Conservation (phyloP, 2,888 invertebrate genomes). For the Diplolepis rosae region DNA sequence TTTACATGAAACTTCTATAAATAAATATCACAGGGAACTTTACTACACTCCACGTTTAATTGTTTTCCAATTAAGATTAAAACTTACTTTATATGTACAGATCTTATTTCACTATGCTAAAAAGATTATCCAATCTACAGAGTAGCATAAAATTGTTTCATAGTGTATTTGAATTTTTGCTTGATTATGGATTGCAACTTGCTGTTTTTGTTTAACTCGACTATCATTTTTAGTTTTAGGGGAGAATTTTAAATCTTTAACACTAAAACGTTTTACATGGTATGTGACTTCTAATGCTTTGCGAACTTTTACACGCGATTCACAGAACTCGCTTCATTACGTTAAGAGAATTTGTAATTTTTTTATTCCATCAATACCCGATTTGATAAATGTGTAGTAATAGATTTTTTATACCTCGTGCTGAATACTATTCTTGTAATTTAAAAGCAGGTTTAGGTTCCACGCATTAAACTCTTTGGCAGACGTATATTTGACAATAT, state of each 20-base stretch:
- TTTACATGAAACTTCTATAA: no score
- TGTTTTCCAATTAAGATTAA: not conserved
- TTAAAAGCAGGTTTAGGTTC: not conserved
- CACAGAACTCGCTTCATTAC: not conserved
- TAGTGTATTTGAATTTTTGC: not conserved
- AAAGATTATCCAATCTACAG: not conserved
- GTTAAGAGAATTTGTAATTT: slow-evolving; percentile 15
- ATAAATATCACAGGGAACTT: no score
- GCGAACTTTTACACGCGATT: not conserved
- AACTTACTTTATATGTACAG: not conserved
- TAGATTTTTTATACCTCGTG: slow-evolving; percentile 11
- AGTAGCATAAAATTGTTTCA: not conserved
- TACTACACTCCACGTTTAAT: not conserved
- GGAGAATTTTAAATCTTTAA: not conserved
- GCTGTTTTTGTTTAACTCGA: not conserved
- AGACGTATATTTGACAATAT: slow-evolving; percentile 24
- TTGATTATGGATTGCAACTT: not conserved
- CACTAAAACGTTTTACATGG: not conserved
- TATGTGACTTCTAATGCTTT: not conserved
- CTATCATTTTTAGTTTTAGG: not conserved
- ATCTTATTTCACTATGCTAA: not conserved
- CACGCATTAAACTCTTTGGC: not conserved
- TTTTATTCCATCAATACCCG: not conserved
- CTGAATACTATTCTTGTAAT: not conserved
- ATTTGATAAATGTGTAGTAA: not conserved